Base-by-base conservation (phyloP, 1,140 invertebrate species). In the Chelonus insularis region DNA sequence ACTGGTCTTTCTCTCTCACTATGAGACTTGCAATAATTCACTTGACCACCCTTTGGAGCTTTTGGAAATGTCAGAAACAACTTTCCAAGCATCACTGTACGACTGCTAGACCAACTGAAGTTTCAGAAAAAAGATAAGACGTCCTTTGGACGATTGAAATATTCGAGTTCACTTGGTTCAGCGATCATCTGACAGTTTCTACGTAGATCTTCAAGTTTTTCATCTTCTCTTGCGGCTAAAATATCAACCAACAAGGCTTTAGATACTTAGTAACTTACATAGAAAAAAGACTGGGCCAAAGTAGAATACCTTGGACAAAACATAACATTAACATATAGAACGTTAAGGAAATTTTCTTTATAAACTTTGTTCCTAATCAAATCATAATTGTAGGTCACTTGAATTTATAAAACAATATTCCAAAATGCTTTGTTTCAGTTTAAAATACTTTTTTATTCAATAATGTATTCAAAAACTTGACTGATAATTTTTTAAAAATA, bases 11-110 rank as follows among this genome's bases (percentile, higher is more conserved):
- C 18, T 18, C 29, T 32, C 34, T 61, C 41, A 29, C 20, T 36
- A 39, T 25, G 36, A 47, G 36, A 34, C 29, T 48, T 11, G 21
- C 54, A 37, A 62, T 62, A 62, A 62, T 43, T 62, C 54, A 62
- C 60, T 51, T 60, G 58, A 60, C 39, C 41, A 47, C 36, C 58
- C 16, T 54, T 14, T 37, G 7, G 16, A 20, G 37, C 45, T 29
- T 37, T 39, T 23, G 11, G 12, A 48, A 14, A 50, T 39, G 34
- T 56, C 41, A 18, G 29, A 25, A 20, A 14, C 18, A 29, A 36
- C 34, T 41, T 25, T 54, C 32, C 12, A 11, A 12, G 8, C 52
- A 29, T 41, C 54, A 50, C 29, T 16, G 25, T 29, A 11, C 4
- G 1, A 52, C 50, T 12, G 50, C 34, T 36, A 18, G 14, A 36